Evolutionary conservation across 2,888 invertebrate genomes (phyloP).

Genomic region (Leptothorax acervorum): DNA sequence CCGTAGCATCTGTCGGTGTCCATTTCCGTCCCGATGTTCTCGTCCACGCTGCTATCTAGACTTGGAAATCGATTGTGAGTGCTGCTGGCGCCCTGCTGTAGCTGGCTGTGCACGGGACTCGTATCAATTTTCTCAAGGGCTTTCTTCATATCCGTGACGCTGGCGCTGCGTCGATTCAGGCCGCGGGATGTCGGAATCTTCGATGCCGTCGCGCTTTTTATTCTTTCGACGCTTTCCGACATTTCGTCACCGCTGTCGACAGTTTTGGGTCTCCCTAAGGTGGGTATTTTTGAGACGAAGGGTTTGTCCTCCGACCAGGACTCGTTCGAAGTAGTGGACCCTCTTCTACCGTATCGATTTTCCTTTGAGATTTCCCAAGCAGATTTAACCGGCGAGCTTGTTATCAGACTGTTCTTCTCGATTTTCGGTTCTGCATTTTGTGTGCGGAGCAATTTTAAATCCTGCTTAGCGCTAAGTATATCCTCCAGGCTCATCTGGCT

Average conservation of each 20-base stretch:
- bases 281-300: slow-evolving; percentile 79
- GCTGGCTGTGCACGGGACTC: slow-evolving; percentile 50
- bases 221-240: slow-evolving; percentile 63
- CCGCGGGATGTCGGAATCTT: slow-evolving; percentile 79
- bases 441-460: slow-evolving; percentile 67
- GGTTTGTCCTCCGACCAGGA: slow-evolving; percentile 74
- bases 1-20: slow-evolving; percentile 77
- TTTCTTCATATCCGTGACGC: slow-evolving; percentile 88
- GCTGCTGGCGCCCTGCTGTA: slow-evolving; percentile 19
- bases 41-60: slow-evolving; percentile 87
- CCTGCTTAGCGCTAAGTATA: slow-evolving; percentile 77
- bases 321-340: slow-evolving; percentile 66
- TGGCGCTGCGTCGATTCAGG: slow-evolving; percentile 83
- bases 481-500: slow-evolving; percentile 83
- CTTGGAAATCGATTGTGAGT: slow-evolving; percentile 86
- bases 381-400: slow-evolving; percentile 25
- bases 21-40: slow-evolving; percentile 77
- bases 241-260: slow-evolving; percentile 68
- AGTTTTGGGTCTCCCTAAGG: slow-evolving; percentile 68
- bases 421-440: slow-evolving; percentile 59
- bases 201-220: slow-evolving; percentile 65
- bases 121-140: slow-evolving; percentile 87
- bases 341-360: slow-evolving; percentile 57
- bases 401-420: slow-evolving; percentile 52
- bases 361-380: slow-evolving; percentile 64